Conservation (phyloP, 2,888 invertebrate species). For the Rapana venosa region DNA sequence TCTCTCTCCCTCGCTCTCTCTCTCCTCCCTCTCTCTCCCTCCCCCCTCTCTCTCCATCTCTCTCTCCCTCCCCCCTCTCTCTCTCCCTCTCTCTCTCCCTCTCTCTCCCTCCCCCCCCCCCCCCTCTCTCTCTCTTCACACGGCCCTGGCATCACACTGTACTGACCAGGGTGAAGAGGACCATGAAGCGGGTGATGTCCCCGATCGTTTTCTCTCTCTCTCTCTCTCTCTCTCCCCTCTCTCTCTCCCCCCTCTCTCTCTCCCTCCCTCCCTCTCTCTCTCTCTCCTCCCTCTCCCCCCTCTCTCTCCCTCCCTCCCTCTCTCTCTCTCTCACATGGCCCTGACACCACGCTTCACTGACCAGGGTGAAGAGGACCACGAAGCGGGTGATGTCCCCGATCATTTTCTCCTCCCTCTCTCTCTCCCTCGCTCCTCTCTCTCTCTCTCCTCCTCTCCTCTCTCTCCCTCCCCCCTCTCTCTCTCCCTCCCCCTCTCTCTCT, state of each 20-base stretch:
- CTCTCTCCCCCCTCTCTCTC: slow-evolving; percentile 1
- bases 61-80: too few relatives aligned
- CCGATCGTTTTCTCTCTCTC: neutral
- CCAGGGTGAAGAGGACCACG: slow-evolving; percentile 77
- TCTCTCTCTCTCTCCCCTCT: neutral
- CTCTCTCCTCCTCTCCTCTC: too few relatives aligned
- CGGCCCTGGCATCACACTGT: too few relatives aligned
- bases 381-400: slow-evolving; percentile 78
- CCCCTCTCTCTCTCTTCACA: neutral
- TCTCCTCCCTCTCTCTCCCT: too few relatives aligned
- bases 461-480: too few relatives aligned
- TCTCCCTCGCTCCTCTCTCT: too few relatives aligned
- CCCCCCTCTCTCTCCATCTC: too few relatives aligned
- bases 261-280: neutral
- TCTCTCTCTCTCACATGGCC: too few relatives aligned
- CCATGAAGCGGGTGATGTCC: slow-evolving; percentile 78
- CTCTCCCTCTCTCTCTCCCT: neutral
- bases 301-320: too few relatives aligned
- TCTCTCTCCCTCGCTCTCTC: neutral
- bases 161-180: slow-evolving; percentile 77
- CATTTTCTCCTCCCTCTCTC: too few relatives aligned
- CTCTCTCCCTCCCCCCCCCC: neutral
- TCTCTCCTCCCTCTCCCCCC: neutral
- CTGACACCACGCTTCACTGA: slow-evolving; percentile 49
- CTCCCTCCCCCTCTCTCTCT: too few relatives aligned